phyloP scores from a whole-genome alignment of 2,797 vertebrate species.

The Hemitrygon akajei region DNA sequence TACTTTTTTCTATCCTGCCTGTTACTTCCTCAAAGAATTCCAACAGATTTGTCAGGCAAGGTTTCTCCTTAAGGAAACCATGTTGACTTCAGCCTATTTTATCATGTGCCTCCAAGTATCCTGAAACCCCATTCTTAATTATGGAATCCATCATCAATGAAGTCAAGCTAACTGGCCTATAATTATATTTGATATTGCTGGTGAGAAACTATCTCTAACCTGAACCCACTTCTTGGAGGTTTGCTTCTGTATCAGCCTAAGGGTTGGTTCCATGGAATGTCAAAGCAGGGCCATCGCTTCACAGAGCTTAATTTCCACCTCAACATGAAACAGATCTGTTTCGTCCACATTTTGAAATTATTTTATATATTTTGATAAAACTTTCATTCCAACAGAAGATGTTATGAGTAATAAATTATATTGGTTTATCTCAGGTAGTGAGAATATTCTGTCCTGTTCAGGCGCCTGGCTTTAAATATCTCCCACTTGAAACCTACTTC shows the following conservation, averaged over 20 bases:
- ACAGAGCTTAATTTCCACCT: neutral
- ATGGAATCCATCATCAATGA: too few species aligned
- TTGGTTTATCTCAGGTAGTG: neutral
- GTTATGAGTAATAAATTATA: neutral
- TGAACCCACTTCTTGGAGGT: neutral
- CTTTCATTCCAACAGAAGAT: neutral
- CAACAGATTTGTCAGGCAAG: too few species aligned
- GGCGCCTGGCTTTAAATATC: neutral
- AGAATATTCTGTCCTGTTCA: neutral
- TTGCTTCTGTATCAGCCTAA: neutral
- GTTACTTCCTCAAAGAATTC: too few species aligned
- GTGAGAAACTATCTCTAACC: too few species aligned
- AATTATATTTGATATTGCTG: too few species aligned
- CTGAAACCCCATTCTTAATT: too few species aligned
- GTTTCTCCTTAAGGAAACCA: too few species aligned
- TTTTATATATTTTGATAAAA: neutral
- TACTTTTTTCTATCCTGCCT: too few species aligned
- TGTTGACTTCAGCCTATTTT: too few species aligned
- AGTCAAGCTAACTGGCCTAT: too few species aligned
- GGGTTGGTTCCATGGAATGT: neutral
- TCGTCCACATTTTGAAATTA: neutral
- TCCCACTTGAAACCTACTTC: neutral
- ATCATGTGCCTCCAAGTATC: too few species aligned
- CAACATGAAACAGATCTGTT: neutral
- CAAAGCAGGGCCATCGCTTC: neutral